Evolutionary conservation across 30 jellyfish, hydroid and myxozoan genomes (phyloP).

Genomic region (Aurelia aurita): DNA sequence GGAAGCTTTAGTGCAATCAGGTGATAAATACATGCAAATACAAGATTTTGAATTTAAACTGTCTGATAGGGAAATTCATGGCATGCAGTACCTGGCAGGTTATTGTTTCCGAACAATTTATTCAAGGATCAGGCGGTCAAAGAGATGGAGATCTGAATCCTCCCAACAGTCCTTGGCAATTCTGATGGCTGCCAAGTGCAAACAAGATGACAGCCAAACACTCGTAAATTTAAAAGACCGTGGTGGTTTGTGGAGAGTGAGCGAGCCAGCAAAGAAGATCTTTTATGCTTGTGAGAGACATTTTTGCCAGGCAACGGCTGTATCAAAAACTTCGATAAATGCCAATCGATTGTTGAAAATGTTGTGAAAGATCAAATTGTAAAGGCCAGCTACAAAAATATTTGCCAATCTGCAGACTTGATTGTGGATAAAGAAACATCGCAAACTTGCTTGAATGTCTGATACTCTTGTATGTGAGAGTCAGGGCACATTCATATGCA

Average conservation of each 20-base stretch:
- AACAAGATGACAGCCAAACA: slow-evolving; percentile 5
- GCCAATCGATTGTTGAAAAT: neutral
- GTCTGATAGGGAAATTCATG: neutral
- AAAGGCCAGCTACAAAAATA: neutral
- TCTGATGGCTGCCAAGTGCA: slow-evolving; percentile 4
- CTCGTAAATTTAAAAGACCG: slow-evolving; percentile 23
- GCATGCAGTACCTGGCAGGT: slow-evolving; percentile 17
- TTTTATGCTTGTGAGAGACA: neutral
- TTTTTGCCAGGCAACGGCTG: neutral
- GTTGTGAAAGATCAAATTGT: slow-evolving; percentile 2
- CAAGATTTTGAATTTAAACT: neutral
- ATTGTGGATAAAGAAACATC: slow-evolving; percentile 12
- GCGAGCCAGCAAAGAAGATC: neutral
- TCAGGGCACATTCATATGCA: slow-evolving; percentile 29
- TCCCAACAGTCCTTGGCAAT: slow-evolving; percentile 9
- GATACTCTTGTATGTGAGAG: neutral
- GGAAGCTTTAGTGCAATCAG: neutral
- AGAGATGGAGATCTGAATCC: neutral
- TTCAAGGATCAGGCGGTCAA: slow-evolving; percentile 2
- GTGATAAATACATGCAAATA: neutral
- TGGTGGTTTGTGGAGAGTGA: slow-evolving; percentile 25
- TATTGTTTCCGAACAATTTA: slow-evolving; percentile 15
- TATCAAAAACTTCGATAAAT: neutral
- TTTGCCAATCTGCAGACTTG: slow-evolving; percentile 17
- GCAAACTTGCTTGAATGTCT: slow-evolving; percentile 28